A percentile compares a stretch with the other conserved stretches of the same genome.
These are phyloP conservation scores for Penaeus chinensis DNA, from an alignment of 1,140 invertebrate genomes.

Conservation along the genomic window DNA sequence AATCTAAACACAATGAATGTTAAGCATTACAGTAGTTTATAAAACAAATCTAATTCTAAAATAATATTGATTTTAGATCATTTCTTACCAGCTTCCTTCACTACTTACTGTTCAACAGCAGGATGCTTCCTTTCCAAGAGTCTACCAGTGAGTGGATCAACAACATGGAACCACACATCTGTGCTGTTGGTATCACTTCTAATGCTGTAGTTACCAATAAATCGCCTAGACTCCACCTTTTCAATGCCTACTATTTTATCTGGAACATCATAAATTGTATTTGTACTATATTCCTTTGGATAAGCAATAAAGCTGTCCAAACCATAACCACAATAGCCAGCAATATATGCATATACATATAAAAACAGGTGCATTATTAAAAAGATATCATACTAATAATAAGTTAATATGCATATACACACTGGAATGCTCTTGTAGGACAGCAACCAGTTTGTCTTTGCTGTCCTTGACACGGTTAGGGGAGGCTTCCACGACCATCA, in stretches of 20 bases:
- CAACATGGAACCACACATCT: constrained; percentile 50
- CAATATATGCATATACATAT: no score
- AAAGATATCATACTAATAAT: no score
- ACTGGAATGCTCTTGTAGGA: constrained; percentile 48
- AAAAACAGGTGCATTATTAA: no score
- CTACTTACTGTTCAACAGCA: constrained; percentile 20
- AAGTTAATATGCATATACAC: neutral
- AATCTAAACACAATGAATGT: neutral
- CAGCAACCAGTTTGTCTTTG: constrained; percentile 29
- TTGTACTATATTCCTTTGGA: no score
- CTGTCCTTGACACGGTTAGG: constrained; percentile 30
- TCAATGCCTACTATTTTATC: constrained; percentile 49
- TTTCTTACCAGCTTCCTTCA: no score
- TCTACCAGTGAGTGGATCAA: constrained; percentile 26
- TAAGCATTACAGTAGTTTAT: no score
- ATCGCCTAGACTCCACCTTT: constrained; percentile 43
- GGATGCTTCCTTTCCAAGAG: constrained; percentile 27
- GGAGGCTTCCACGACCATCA: constrained; percentile 40
- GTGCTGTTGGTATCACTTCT: constrained; percentile 29
- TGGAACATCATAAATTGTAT: neutral
- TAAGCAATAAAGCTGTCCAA: neutral
- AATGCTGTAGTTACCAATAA: constrained; percentile 36
- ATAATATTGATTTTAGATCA: no score
- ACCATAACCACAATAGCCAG: no score
- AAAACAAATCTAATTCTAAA: no score